Evolutionary conservation across 2,888 invertebrate species (phyloP), one percentile per base, ranked within the genome.

Genomic region (Drosophila peninsularis): DNA sequence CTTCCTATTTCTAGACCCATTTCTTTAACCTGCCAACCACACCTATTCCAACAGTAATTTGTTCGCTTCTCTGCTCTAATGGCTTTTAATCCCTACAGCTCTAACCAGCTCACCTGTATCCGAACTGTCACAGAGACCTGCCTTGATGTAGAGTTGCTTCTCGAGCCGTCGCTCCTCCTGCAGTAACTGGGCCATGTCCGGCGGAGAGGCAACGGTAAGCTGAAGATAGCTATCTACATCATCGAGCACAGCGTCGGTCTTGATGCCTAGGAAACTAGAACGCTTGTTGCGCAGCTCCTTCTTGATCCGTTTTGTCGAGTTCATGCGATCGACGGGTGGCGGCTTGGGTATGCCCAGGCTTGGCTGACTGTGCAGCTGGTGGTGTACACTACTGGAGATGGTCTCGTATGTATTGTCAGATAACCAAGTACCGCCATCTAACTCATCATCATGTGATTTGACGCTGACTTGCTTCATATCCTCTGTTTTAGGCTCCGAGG

Each of bases 231-330:
- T 93, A 78, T 96, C 95, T 88, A 96, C 95, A 58, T 89, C 89
- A 52, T 91, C 90, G 17, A 82, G 65, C 79, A 95, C 94, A 17
- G 93, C 93, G 83, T 95, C 94, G 56, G 96, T 96, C 85, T 97
- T 96, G 88, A 97, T 95, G 50, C 97, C 97, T 44, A 97, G 94
- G 91, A 97, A 97, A 90, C 96, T 97, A 37, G 96, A 96, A 50
- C 97, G 95, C 88, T 97, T 96, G 89, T 96, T 96, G 11, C 96
- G 94, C 56, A 97, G 94, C 90, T 97, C 97, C 89, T 97, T 96
- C 88, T 96, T 97, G 85, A 97, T 96, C 79, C 97, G 94, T 75
- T 96, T 96, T 1, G 97, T 96, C 14, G 97, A 97, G 88, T 96
- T 96, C 62, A 96, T 94, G 78, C 96, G 94, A 84, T 95, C 95